Evolutionary conservation across 2,888 invertebrate species (phyloP), one percentile per base, ranked within the genome.

Genomic region (Nycteola revayana): DNA sequence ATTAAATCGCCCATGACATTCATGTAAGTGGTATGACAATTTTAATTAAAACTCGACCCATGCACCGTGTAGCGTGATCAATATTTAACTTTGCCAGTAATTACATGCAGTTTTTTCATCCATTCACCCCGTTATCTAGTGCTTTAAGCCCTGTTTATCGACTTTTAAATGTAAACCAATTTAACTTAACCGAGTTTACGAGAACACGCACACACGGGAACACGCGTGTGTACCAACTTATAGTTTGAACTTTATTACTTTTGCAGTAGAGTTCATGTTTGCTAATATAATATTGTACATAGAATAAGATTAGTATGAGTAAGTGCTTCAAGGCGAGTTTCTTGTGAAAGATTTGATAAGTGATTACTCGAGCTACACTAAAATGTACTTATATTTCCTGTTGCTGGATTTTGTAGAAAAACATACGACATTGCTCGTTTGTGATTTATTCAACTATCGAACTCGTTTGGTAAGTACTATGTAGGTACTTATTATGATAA

Each of bases 131-230:
- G 36, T 36, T 49, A 47, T 52, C 52, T 43, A 52, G 26, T 22
- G 17, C 41, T 25, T 37, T 36, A 38, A 42, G 32, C 34, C 34
- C 23, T 44, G 32, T 48, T 56, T 56, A 56, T 56, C 43, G 52
- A 56, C 38, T 53, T 56, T 55, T 48, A 58, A 58, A 55, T 52
- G 48, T 52, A 52, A 58, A 52, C 55, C 48, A 58, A 58, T 58
- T 58, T 58, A 58, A 55, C 39, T 52, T 49, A 38, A 52, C 48
- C 37, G 9, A 44, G 42, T 48, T 55, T 38, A 49, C 52, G 49
- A 55, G 47, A 32, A 21, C 50, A 53, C 56, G 56, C 52, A 49
- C 36, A 32, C 26, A 25, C 24, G 23, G 31, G 28, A 39, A 37
- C 53, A 53, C 42, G 50, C 43, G 39, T 37, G 42, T 32, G 26